phyloP scores from a whole-genome alignment of 2,797 vertebrate genomes.

The Petrocephalus schoutedeni region DNA sequence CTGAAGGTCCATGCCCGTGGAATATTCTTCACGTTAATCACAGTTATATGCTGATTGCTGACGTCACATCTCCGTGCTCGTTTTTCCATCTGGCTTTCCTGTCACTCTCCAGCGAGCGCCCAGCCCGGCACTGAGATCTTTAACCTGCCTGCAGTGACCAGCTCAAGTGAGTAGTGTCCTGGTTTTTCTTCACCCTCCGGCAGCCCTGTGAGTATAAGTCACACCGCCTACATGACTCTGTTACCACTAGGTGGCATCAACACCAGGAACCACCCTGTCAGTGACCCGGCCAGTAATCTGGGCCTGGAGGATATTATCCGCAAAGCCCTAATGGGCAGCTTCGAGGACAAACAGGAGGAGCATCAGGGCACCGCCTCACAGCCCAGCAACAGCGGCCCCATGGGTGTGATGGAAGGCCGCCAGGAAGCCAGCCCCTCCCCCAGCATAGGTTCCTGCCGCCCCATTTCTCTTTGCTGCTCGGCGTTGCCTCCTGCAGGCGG shows the following conservation, averaged over 20 bases:
- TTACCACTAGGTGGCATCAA: constrained; percentile 75
- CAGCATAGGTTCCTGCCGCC: constrained; percentile 68
- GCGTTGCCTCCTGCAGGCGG: not conserved
- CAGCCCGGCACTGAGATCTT: constrained; percentile 99
- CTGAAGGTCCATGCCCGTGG: not conserved
- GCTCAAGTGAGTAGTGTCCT: constrained; percentile 74
- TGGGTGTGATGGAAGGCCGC: constrained; percentile 62
- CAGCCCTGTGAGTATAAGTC: not conserved
- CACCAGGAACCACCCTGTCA: constrained; percentile 85
- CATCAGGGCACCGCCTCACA: constrained; percentile 67
- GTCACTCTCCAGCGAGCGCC: constrained; percentile 75
- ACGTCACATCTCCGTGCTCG: not conserved
- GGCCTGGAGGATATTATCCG: constrained; percentile 98
- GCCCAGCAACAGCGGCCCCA: constrained; percentile 50
- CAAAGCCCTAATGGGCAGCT: constrained; percentile 94
- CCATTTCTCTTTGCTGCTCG: not conserved
- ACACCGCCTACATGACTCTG: not conserved
- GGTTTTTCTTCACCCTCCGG: not conserved
- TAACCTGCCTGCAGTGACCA: constrained; percentile 94
- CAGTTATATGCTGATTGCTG: not conserved
- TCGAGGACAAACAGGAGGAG: constrained; percentile 91
- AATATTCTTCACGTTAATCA: not conserved
- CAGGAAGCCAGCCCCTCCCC: constrained; percentile 88
- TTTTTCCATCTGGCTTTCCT: constrained; percentile 16
- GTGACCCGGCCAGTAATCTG: constrained; percentile 92